phyloP scores from a whole-genome alignment of 2,113 vertebrate species.

The Limnothrissa miodon region DNA sequence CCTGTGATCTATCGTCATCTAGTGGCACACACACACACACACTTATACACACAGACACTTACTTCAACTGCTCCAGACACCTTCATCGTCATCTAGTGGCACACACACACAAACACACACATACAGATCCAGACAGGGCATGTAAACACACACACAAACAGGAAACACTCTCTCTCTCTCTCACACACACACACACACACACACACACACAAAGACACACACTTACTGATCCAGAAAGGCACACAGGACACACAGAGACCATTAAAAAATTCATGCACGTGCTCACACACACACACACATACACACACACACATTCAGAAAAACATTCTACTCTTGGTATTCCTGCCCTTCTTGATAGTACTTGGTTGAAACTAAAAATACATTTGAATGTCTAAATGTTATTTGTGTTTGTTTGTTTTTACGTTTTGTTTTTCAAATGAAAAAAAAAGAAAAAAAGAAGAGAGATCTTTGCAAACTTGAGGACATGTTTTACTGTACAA shows the following conservation, averaged over 20 bases:
- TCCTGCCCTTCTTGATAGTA: constrained; percentile 8
- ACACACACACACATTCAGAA: not conserved
- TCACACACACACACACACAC: not conserved
- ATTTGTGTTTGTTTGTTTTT: not conserved
- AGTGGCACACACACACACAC: constrained; percentile 45
- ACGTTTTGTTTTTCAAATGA: not conserved
- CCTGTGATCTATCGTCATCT: too few relatives aligned
- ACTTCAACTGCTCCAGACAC: constrained; percentile 95
- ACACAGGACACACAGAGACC: not conserved
- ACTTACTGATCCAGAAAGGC: not conserved
- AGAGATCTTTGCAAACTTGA: constrained; percentile 10
- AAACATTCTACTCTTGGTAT: not conserved
- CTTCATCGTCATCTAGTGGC: constrained; percentile 86
- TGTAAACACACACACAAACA: not conserved
- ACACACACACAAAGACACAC: not conserved
- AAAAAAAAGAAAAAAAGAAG: not conserved
- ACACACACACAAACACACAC: not conserved
- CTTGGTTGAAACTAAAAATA: constrained; percentile 12
- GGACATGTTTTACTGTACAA: constrained; percentile 27
- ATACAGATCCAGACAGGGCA: not conserved
- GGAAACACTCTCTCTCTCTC: too few relatives aligned
- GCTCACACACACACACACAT: not conserved
- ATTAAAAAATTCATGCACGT: not conserved
- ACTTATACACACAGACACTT: constrained; percentile 13
- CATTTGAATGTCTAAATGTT: not conserved